phyloP scores from a whole-genome alignment of 2,113 vertebrate genomes.

The Pipa parva region DNA sequence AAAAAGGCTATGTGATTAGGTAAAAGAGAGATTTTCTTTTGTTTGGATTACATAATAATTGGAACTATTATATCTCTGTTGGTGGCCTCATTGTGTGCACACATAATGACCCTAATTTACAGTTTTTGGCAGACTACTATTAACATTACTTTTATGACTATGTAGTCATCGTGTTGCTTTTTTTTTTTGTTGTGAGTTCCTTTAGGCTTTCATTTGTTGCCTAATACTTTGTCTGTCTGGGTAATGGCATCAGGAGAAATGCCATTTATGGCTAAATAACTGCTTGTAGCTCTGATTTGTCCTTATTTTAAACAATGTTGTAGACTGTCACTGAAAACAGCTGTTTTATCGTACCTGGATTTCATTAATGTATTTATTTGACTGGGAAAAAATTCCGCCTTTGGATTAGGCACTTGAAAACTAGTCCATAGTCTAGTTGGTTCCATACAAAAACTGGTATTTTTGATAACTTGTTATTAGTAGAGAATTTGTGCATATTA shows the following conservation, averaged over 20 bases:
- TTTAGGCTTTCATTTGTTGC: conserved; percentile 46
- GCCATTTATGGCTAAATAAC: conserved; percentile 25
- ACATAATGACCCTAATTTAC: background rate
- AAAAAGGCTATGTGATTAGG: no score
- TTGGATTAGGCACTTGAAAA: no score
- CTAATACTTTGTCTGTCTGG: conserved; percentile 32
- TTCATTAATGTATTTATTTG: no score
- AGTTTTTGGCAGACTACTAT: conserved; percentile 46
- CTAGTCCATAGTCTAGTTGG: no score
- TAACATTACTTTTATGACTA: conserved; percentile 47
- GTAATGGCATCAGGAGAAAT: conserved; percentile 42
- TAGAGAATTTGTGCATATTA: no score
- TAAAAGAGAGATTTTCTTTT: background rate
- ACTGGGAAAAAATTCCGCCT: no score
- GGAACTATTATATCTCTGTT: background rate
- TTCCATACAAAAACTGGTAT: no score
- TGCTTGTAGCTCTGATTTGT: no score
- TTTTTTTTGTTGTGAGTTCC: conserved; percentile 46
- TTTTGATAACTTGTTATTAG: no score
- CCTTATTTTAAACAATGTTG: no score
- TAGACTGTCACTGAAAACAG: no score
- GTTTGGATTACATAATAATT: conserved; percentile 6
- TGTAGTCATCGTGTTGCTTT: conserved; percentile 37
- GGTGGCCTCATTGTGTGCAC: background rate
- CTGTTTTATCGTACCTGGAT: no score